Evolutionary conservation across 1,140 invertebrate species (phyloP).

Genomic region (Polyergus mexicanus): DNA sequence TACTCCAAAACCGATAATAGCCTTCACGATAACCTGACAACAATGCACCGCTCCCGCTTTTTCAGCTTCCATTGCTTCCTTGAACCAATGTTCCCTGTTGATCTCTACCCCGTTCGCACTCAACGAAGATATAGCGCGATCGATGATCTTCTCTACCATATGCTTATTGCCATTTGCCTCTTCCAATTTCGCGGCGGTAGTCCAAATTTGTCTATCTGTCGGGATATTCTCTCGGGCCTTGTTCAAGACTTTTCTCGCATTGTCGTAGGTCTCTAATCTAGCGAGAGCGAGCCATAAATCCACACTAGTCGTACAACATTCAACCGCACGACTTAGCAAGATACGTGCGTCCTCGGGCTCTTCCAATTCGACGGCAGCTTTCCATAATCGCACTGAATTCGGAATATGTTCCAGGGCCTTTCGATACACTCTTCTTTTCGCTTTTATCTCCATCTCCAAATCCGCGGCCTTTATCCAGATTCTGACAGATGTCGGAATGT

Average conservation of each 20-base stretch:
- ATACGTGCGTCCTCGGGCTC: conserved; percentile 99
- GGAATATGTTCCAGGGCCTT: conserved; percentile 99
- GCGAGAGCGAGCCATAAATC: conserved; percentile 99
- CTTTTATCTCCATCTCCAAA: conserved; percentile 97
- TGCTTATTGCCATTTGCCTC: conserved; percentile 98
- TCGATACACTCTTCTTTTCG: conserved; percentile 97
- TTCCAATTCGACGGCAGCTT: conserved; percentile 98
- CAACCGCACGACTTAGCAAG: conserved; percentile 97
- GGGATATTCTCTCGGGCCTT: conserved; percentile 99
- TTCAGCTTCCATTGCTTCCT: conserved; percentile 99
- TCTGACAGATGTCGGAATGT: conserved; percentile 96
- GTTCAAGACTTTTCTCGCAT: conserved; percentile 98
- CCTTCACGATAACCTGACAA: conserved; percentile 97
- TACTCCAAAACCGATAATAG: conserved; percentile 96
- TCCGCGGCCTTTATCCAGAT: conserved; percentile 99
- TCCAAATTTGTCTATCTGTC: conserved; percentile 99
- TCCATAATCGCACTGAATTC: conserved; percentile 99
- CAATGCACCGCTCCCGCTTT: conserved; percentile 97
- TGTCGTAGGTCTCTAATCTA: conserved; percentile 98
- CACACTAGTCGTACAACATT: conserved; percentile 98
- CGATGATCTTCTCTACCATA: conserved; percentile 99
- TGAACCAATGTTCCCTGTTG: conserved; percentile 99
- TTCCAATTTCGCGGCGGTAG: conserved; percentile 98
- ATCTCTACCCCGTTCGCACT: conserved; percentile 99
- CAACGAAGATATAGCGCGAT: conserved; percentile 96